phyloP scores from a whole-genome alignment of 2,797 vertebrate genomes.

The Peromyscus attwateri region DNA sequence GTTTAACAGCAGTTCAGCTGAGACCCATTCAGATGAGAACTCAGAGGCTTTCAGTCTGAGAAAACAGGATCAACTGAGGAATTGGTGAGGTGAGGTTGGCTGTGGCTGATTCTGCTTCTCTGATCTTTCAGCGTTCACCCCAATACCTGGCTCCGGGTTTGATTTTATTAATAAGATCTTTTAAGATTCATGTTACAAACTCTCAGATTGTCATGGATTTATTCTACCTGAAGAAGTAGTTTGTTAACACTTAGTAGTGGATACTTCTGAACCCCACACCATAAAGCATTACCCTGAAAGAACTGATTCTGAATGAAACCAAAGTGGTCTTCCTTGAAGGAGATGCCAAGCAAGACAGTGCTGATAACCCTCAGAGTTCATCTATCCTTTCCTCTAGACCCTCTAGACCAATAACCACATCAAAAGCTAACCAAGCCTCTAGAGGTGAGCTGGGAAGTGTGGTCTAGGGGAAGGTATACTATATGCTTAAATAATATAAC shows the following conservation, averaged over 20 bases:
- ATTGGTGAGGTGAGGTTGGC: too few relatives aligned
- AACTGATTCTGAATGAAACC: not conserved
- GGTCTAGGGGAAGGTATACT: not conserved
- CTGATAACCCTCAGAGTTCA: not conserved
- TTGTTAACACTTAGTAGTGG: not conserved
- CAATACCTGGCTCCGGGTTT: too few relatives aligned
- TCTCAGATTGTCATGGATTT: not conserved
- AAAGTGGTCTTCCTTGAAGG: not conserved
- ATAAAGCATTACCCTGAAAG: not conserved
- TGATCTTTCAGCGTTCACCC: too few relatives aligned
- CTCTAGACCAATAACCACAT: not conserved
- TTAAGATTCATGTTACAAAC: too few relatives aligned
- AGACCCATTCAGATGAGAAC: too few relatives aligned
- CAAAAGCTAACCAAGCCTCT: not conserved
- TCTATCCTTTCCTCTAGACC: not conserved
- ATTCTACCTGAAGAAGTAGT: not conserved
- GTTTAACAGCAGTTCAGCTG: too few relatives aligned
- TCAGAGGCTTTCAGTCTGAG: too few relatives aligned
- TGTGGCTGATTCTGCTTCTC: too few relatives aligned
- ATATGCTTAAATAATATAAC: not conserved
- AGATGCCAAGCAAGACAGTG: not conserved
- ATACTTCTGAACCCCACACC: not conserved
- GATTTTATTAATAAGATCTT: too few relatives aligned
- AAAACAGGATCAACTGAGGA: too few relatives aligned
- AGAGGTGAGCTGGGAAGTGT: not conserved